These are phyloP conservation scores for Platichthys flesus DNA, from an alignment of 2,113 vertebrate genomes.

Conservation along the genomic window DNA sequence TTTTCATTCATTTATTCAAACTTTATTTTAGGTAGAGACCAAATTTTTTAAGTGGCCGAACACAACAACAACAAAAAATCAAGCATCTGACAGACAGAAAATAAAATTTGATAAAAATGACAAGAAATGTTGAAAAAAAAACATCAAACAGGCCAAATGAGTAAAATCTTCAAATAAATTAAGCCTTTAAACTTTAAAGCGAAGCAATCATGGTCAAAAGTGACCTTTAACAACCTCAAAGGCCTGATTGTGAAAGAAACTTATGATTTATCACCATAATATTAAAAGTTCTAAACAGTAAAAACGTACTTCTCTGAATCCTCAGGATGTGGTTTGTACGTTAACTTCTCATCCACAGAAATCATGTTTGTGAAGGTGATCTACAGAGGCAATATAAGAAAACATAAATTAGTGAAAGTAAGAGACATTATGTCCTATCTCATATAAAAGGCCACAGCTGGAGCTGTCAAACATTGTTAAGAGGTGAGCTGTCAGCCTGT, in stretches of 20 bases:
- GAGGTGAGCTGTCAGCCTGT: not conserved
- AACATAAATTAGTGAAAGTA: not conserved
- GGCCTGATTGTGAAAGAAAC: not conserved
- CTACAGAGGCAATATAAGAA: constrained; percentile 68
- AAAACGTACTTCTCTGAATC: constrained; percentile 88
- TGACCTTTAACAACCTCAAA: not conserved
- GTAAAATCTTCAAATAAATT: not conserved
- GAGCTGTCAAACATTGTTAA: not conserved
- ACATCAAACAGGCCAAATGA: not conserved
- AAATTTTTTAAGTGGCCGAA: no score
- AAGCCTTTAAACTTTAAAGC: not conserved
- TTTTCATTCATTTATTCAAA: not conserved
- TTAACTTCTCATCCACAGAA: constrained; percentile 94
- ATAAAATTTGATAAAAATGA: no score
- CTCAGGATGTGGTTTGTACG: constrained; percentile 94
- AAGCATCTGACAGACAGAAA: no score
- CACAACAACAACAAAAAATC: no score
- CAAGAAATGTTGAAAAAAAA: no score
- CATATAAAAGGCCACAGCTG: not conserved
- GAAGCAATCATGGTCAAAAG: no score
- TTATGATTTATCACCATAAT: not conserved
- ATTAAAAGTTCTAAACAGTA: not conserved
- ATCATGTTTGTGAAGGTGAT: constrained; percentile 97
- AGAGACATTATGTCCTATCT: not conserved
- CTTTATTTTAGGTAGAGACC: no score